phyloP scores from a whole-genome alignment of 1,140 invertebrate species.

The Palaemon carinicauda region DNA sequence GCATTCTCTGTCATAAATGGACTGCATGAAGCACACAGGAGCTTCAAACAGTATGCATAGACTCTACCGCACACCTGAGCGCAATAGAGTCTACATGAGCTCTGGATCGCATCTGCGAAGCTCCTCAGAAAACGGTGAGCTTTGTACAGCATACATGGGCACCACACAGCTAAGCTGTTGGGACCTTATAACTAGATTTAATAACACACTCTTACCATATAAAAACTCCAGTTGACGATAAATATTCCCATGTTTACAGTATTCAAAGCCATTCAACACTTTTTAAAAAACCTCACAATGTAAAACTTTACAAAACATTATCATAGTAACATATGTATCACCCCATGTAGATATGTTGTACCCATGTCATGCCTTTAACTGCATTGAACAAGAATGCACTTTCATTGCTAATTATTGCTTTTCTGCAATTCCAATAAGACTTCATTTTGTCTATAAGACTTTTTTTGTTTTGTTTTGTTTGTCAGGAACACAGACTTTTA shows the following conservation, averaged over 20 bases:
- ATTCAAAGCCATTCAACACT: conserved; percentile 35
- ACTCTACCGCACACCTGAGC: conserved; percentile 12
- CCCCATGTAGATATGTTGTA: conserved; percentile 49
- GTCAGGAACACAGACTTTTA: conserved; percentile 51
- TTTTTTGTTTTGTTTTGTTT: conserved; percentile 26
- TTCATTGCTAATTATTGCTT: conserved; percentile 52
- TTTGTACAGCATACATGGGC: conserved; percentile 52
- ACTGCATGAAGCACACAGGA: conserved; percentile 36
- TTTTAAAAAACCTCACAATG: conserved; percentile 27
- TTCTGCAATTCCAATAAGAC: background rate
- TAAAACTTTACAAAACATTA: conserved; percentile 40
- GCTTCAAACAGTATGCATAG: conserved; percentile 34
- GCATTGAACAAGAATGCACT: conserved; percentile 36
- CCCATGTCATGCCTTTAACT: conserved; percentile 47
- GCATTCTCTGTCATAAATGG: conserved; percentile 38
- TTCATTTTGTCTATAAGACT: background rate
- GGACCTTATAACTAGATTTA: conserved; percentile 41
- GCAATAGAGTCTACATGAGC: conserved; percentile 7
- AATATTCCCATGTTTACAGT: conserved; percentile 20
- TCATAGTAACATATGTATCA: conserved; percentile 37
- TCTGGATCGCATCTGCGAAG: background rate
- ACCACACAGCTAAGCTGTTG: conserved; percentile 45
- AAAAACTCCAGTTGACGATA: conserved; percentile 34
- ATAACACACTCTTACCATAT: conserved; percentile 30
- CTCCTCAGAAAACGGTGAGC: background rate